These are phyloP conservation scores for Tetanocera ferruginea DNA, from an alignment of 2,888 invertebrate genomes.

Conservation along the genomic window DNA sequence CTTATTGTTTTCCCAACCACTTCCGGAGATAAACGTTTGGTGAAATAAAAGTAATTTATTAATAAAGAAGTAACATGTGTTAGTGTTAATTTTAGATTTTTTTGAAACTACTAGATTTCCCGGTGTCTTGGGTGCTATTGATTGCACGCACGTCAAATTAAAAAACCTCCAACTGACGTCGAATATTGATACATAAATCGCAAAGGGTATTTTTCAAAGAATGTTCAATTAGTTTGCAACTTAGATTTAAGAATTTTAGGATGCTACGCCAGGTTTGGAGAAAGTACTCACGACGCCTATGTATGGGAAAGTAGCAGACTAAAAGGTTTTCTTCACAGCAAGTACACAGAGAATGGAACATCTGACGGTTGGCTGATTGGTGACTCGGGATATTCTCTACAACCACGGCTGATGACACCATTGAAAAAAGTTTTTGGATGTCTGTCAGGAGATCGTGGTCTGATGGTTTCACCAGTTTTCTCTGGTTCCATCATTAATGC, in stretches of 20 bases:
- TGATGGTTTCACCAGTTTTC: too few relatives aligned
- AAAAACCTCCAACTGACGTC: constrained; percentile 6
- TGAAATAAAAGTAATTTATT: constrained; percentile 1
- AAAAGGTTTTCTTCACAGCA: too few relatives aligned
- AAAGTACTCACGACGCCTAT: too few relatives aligned
- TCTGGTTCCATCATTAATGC: too few relatives aligned
- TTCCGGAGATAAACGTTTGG: not conserved
- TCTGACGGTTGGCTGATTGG: too few relatives aligned
- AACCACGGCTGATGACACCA: too few relatives aligned
- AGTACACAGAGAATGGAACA: too few relatives aligned
- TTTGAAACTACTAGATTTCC: not conserved
- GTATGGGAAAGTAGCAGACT: too few relatives aligned
- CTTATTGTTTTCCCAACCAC: constrained; percentile 1
- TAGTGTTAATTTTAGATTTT: constrained; percentile 1
- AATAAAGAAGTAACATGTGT: not conserved
- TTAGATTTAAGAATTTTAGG: constrained; percentile 12
- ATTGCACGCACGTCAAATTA: constrained; percentile 26
- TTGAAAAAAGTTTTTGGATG: not conserved
- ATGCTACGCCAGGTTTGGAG: too few relatives aligned
- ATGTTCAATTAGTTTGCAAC: too few relatives aligned
- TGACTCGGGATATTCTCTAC: too few relatives aligned
- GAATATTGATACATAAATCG: constrained; percentile 26
- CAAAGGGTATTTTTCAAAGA: not conserved
- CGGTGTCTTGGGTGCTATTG: too few relatives aligned
- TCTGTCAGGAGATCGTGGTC: not conserved